Evolutionary conservation across 2,888 invertebrate species (phyloP).

Genomic region (Oxycera nigricornis): DNA sequence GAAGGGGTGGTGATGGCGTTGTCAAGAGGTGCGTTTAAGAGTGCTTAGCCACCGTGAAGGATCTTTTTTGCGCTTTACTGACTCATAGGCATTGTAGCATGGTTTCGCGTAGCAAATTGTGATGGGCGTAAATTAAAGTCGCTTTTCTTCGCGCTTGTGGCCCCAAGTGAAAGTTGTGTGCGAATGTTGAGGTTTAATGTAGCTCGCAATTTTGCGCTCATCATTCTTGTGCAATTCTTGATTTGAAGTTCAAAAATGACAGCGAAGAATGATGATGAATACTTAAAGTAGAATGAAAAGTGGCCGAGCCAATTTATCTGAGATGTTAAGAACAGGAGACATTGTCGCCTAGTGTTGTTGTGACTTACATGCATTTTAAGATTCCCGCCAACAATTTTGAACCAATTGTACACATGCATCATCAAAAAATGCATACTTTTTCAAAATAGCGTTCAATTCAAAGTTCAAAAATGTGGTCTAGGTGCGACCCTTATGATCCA

Average conservation of each 20-base stretch:
- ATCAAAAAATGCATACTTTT: no score
- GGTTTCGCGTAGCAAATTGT: background rate
- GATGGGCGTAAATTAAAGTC: constrained; percentile 16
- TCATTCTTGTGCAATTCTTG: background rate
- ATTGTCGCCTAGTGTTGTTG: no score
- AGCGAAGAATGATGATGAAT: background rate
- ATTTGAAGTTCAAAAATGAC: background rate
- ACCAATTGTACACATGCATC: no score
- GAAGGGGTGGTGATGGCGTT: background rate
- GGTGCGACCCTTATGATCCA: no score
- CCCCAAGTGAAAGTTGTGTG: background rate
- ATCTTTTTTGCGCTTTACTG: background rate
- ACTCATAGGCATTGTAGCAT: background rate
- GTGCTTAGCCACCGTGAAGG: background rate
- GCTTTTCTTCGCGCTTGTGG: constrained; percentile 5
- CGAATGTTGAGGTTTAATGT: background rate
- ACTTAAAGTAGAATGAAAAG: background rate
- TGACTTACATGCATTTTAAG: no score
- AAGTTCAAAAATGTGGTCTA: no score
- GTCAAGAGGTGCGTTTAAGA: background rate
- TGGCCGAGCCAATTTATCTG: no score
- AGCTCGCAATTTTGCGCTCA: constrained; percentile 14
- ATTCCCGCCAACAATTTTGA: no score
- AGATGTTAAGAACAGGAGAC: no score
- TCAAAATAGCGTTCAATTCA: no score